Evolutionary conservation across 2,113 vertebrate species (phyloP), one percentile per base, ranked within the genome.

Genomic region (Platanista minor): DNA sequence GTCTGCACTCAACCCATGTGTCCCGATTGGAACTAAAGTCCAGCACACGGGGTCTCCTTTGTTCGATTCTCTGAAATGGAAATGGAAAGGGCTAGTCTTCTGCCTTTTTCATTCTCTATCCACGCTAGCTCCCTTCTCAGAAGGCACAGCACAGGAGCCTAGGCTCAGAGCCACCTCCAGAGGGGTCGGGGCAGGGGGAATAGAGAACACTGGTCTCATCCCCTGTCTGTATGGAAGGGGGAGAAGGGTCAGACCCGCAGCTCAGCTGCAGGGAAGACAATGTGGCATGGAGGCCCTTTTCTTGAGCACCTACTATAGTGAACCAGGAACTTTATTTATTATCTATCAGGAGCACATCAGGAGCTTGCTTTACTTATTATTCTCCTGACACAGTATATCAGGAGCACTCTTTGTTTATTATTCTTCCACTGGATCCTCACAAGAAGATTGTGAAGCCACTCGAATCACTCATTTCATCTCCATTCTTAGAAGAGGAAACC

Each of bases 171-270:
- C 25, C 27, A 6, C 39, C 64, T 43, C 9, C 21, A 80, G 2
- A 52, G 66, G 27, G 23, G 27, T 43, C 17, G 25, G 8, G 39
- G 17, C 2, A 3, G 2, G 4, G 31, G 21, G 17, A 7, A 0
- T 1, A 41, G 54, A 78, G 52, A 31, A 17, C 61, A n/a, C 61
- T 36, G 33, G 1, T 20, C 62, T 25, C 43, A 18, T 5, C 52
- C 27, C 25, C 3, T 27, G 1, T 12, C 33, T 17, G 0, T 7
- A 6, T 5, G 9, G 57, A 23, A 1, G 0, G 15, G 8, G 12
- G 18, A 74, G 57, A 15, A 27, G 83, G 29, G 14, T 21, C 33
- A 8, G 21, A 29, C 14, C 41, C 4, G 33, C 43, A 9, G 17
- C 20, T 31, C 27, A 62, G 57, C 31, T 2, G 12, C 15, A 29